Percentiles rank a stretch among this genome's conserved stretches.
Conservation (phyloP, 2,888 invertebrate species). For the Litoditis marina region DNA sequence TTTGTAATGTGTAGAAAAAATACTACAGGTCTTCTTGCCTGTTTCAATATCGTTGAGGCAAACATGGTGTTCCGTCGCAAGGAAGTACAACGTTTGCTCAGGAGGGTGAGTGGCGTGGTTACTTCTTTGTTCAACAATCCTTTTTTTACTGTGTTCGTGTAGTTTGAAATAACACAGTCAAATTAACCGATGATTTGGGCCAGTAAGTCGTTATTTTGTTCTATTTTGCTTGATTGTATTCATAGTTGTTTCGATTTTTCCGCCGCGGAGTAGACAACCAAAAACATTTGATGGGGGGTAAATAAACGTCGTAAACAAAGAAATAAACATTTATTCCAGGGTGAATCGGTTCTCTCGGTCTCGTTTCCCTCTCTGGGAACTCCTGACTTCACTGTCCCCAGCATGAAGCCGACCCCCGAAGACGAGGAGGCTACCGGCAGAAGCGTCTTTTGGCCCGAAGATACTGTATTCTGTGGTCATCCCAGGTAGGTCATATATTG, state of each 20-base stretch:
- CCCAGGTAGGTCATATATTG: constrained; percentile 69
- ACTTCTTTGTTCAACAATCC: background rate
- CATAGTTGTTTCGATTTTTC: no score
- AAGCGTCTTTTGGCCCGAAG: constrained; percentile 85
- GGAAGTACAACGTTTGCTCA: constrained; percentile 67
- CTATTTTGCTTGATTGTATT: no score
- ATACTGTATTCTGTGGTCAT: constrained; percentile 89
- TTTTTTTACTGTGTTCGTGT: background rate
- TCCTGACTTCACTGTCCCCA: constrained; percentile 81
- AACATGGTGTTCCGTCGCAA: constrained; percentile 82
- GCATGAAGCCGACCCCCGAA: constrained; percentile 70
- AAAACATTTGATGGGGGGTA: no score
- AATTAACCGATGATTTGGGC: no score
- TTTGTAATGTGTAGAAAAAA: no score
- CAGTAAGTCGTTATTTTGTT: no score
- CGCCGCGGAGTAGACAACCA: no score
- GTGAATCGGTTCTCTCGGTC: constrained; percentile 83
- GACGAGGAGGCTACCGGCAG: constrained; percentile 75
- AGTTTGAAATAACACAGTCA: background rate
- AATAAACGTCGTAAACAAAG: background rate
- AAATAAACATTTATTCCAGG: constrained; percentile 63
- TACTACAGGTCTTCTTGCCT: constrained; percentile 72
- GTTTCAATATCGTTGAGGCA: constrained; percentile 95
- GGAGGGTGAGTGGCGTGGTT: constrained; percentile 34
- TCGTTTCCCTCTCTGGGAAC: constrained; percentile 90